Evolutionary conservation across 2,113 vertebrate genomes (phyloP), one percentile per base, ranked within the genome.

Genomic region (Xyrauchen texanus): DNA sequence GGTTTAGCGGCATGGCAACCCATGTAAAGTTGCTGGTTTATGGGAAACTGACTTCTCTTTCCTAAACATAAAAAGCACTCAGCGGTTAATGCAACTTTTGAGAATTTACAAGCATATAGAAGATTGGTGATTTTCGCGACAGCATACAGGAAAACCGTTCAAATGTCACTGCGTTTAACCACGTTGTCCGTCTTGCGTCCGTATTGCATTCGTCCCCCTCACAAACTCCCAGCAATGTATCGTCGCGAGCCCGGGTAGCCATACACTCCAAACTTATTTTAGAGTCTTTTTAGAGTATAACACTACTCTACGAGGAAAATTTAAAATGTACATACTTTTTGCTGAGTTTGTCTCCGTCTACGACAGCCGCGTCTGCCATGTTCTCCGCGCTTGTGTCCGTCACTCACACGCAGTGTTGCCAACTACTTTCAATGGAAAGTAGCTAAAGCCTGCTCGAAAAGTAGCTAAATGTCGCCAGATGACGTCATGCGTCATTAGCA

Each of bases 261-360:
- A 51, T n/a, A 42, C 12, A 45, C 53, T 3, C 0, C 46, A 76
- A 65, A 52, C 46, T 4, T 53, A n/a, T 44, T 8, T 45, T 45
- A 3, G 34, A n/a, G 2, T 4, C 47, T 7, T 2, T 12, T 21
- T 61, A n/a, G 1, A 58, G 1, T 12, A 16, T 8, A 1, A n/a
- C 34, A 34, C 21, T 5, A 21, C 1, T 9, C 1, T 34, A 34
- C 21, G 21, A 34, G 21, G 21, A 34, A 34, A 34, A 34, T 34
- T 1, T 1, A 34, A 46, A 61, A 76, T 44, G 13, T 2, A 4
- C 87, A 87, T 80, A 94, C 93, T 93, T 94, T 91, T 94, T 94
- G 87, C 93, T 94, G 88, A 93, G 85, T 89, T 91, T 90, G 3
- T 87, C 92, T 57, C 69, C 92, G 64, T 92, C 89, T 77, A 8